Base-by-base conservation (phyloP, 2,797 vertebrate genomes). In the Otolemur crassicaudatus region DNA sequence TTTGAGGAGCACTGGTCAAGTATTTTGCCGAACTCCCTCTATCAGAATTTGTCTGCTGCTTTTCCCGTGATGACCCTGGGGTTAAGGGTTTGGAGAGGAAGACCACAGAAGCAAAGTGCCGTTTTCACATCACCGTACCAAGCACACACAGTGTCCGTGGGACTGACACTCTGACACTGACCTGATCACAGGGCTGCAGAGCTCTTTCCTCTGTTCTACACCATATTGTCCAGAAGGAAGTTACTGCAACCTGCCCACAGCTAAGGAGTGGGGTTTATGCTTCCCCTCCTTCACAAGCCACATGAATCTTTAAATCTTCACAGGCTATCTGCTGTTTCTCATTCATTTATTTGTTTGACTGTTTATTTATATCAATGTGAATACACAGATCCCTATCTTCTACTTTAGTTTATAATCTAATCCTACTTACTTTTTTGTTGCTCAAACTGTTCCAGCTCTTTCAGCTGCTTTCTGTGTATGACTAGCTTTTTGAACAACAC, bases 321-420 rank as follows among this genome's bases (percentile, higher is more conserved):
- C 34, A 13, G 31, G 14, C 69, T 34, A 23, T 87, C 87, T 87
- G 25, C 29, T 75, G 69, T 16, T 65, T 94, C 60, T 69, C 7
- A 37, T 76, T 75, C 73, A 81, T 82, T 92, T 77, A 93, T 79
- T 34, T 82, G 83, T 77, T n/a, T 75, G 82, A 53, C 87, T 61
- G 56, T 77, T 82, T 90, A 27, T 63, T 79, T 75, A 63, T 70
- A 85, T 63, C 9, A n/a, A 1, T 27, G 49, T 58, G n/a, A 31
- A 83, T 60, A 25, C 58, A 37, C 20, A 76, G 43, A 79, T 56
- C 29, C 53, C 61, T 88, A 25, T 69, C n/a, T 31, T 84, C 72
- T 85, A 87, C 22, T 83, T 29, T 22, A 0, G 1, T 17, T 69
- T 84, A 81, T 46, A 75, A 85, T 63, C 2, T 7, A 94, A 63